These are phyloP conservation scores for Labeo calbasu DNA, from an alignment of 2,797 vertebrate species.

Conservation along the genomic window DNA sequence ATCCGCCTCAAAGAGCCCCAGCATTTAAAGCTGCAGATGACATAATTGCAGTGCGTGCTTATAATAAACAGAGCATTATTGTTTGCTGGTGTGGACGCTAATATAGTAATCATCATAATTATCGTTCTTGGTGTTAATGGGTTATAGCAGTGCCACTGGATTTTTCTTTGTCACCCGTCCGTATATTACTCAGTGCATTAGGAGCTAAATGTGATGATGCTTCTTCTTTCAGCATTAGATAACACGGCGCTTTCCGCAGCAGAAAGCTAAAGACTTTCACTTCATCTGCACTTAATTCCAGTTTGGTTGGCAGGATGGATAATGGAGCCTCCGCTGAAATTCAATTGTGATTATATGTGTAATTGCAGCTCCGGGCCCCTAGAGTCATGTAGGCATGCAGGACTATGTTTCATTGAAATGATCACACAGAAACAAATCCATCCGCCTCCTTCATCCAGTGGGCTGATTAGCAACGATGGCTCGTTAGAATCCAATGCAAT, in stretches of 20 bases:
- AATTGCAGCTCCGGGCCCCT: slow-evolving; percentile 91
- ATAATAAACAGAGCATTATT: not conserved
- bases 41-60: not conserved
- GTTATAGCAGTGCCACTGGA: not conserved
- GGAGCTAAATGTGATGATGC: slow-evolving; percentile 69
- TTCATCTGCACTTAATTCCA: slow-evolving; percentile 92
- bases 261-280: slow-evolving; percentile 85
- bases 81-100: not conserved
- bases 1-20: not conserved
- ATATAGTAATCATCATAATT: not conserved
- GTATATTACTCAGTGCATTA: slow-evolving; percentile 54
- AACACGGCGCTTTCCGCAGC: slow-evolving; percentile 82
- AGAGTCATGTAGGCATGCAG: slow-evolving; percentile 90
- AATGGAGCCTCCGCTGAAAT: slow-evolving; percentile 88
- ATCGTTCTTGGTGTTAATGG: not conserved
- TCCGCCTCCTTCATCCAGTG: slow-evolving; percentile 85
- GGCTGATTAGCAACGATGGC: slow-evolving; percentile 93
- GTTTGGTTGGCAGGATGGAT: slow-evolving; percentile 71
- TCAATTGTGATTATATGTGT: slow-evolving; percentile 91
- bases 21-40: not conserved
- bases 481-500: slow-evolving; percentile 98
- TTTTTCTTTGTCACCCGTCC: not conserved
- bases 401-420: slow-evolving; percentile 90
- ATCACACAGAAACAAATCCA: slow-evolving; percentile 71
- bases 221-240: slow-evolving; percentile 83